These are phyloP conservation scores for Melolontha melolontha DNA, from an alignment of 2,888 invertebrate species.

Conservation along the genomic window DNA sequence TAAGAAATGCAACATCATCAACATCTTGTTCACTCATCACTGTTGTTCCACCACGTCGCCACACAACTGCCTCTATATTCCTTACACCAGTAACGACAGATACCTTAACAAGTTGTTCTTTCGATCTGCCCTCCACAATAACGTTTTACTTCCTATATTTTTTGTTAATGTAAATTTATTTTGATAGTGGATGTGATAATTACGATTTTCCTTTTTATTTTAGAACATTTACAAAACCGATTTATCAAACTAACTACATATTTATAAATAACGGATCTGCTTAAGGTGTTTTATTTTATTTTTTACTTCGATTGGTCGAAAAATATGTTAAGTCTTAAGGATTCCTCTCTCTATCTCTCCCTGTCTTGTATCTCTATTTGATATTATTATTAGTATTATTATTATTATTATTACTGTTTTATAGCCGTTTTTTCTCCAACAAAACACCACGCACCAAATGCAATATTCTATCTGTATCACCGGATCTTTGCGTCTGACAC, in stretches of 20 bases:
- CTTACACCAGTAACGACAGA: conserved; percentile 65
- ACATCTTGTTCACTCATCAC: conserved; percentile 92
- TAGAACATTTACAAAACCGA: conserved; percentile 3
- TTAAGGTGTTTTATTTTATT: no score
- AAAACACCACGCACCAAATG: conserved; percentile 15
- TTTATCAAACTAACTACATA: background rate
- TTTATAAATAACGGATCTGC: no score
- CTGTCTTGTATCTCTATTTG: no score
- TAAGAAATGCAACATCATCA: conserved; percentile 92
- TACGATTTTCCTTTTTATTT: background rate
- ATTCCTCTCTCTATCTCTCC: no score
- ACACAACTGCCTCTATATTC: conserved; percentile 67
- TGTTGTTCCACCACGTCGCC: conserved; percentile 64
- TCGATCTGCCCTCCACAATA: conserved; percentile 62
- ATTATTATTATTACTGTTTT: background rate
- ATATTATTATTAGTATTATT: no score
- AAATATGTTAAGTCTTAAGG: no score
- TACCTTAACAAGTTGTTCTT: conserved; percentile 65
- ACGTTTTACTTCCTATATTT: conserved; percentile 44
- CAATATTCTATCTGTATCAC: conserved; percentile 17
- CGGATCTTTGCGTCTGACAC: conserved; percentile 21
- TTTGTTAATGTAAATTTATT: conserved; percentile 23
- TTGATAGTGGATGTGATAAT: background rate
- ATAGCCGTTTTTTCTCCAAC: background rate
- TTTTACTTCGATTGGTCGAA: no score